A percentile compares a stretch with the other conserved stretches of the same genome.
These are phyloP conservation scores for Nephrotoma flavescens DNA, from an alignment of 2,888 invertebrate genomes.

Conservation along the genomic window DNA sequence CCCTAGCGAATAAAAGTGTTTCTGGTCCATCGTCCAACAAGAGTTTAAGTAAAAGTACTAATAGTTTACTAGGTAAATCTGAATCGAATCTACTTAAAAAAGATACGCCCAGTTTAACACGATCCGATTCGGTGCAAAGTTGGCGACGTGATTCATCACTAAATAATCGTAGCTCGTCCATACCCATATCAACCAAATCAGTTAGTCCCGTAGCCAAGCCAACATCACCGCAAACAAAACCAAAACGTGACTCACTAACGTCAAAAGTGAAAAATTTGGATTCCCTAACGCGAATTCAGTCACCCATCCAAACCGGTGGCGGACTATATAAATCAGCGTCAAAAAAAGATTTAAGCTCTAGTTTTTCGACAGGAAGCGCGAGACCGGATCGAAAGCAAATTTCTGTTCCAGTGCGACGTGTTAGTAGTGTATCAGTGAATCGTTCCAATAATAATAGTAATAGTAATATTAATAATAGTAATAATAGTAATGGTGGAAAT, in stretches of 20 bases:
- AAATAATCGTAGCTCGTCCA: constrained; percentile 7
- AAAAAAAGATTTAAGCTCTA: constrained; percentile 15
- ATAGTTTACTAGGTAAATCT: constrained; percentile 24
- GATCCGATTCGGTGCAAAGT: constrained; percentile 40
- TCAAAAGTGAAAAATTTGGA: constrained; percentile 37
- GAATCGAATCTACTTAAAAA: constrained; percentile 12
- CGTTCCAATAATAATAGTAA: constrained; percentile 12
- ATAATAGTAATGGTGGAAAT: constrained; percentile 12
- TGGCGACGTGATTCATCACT: constrained; percentile 24
- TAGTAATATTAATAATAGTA: constrained; percentile 12
- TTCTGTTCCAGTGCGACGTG: constrained; percentile 19
- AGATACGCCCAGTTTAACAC: constrained; percentile 22
- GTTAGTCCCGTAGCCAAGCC: constrained; percentile 16
- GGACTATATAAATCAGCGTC: constrained; percentile 11
- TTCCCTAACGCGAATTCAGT: constrained; percentile 32
- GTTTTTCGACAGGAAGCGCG: constrained; percentile 14
- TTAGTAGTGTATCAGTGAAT: constrained; percentile 30
- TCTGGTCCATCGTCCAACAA: constrained; percentile 22
- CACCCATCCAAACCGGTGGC: background rate
- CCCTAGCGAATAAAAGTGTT: background rate
- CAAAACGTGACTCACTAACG: constrained; percentile 36
- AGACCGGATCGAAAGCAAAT: constrained; percentile 19
- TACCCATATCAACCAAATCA: constrained; percentile 8
- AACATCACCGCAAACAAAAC: constrained; percentile 29
- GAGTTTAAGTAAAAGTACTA: constrained; percentile 30